A percentile compares a stretch with the other conserved stretches of the same genome.
These are phyloP conservation scores for Gnathonemus echidnorhynchus DNA, from an alignment of 2,113 vertebrate species.

Conservation along the genomic window DNA sequence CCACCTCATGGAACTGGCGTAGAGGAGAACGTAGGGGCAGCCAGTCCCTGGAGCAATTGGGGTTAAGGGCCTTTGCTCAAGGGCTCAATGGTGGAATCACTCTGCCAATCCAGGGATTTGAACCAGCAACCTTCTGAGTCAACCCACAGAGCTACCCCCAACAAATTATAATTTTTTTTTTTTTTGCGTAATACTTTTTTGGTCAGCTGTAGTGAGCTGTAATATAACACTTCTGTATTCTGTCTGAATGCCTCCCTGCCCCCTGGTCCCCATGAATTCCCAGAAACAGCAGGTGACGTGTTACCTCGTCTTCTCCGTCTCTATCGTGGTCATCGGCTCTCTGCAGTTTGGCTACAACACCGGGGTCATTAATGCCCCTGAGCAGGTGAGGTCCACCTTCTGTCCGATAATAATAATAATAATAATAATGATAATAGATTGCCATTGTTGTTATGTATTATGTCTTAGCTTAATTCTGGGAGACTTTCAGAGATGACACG, in stretches of 20 bases:
- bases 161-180: not conserved
- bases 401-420: not conserved
- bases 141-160: not conserved
- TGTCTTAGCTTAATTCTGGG: not conserved
- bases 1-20: not conserved
- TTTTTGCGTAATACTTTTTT: not conserved
- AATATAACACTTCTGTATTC: not conserved
- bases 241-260: not conserved
- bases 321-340: constrained; percentile 76
- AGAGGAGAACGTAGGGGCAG: not conserved
- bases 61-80: not conserved
- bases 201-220: not conserved
- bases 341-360: constrained; percentile 88
- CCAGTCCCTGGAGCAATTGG: not conserved
- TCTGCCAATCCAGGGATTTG: not conserved
- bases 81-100: not conserved
- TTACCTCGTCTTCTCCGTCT: constrained; percentile 70
- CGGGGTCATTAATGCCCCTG: constrained; percentile 52
- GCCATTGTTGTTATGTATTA: not conserved
- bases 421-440: not conserved
- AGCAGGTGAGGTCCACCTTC: constrained; percentile 53
- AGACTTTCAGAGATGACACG: not conserved
- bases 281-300: constrained; percentile 58
- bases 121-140: not conserved
- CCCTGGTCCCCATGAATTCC: not conserved